phyloP scores from a whole-genome alignment of 2,888 invertebrate species.

The Metopia argyrocephala region DNA sequence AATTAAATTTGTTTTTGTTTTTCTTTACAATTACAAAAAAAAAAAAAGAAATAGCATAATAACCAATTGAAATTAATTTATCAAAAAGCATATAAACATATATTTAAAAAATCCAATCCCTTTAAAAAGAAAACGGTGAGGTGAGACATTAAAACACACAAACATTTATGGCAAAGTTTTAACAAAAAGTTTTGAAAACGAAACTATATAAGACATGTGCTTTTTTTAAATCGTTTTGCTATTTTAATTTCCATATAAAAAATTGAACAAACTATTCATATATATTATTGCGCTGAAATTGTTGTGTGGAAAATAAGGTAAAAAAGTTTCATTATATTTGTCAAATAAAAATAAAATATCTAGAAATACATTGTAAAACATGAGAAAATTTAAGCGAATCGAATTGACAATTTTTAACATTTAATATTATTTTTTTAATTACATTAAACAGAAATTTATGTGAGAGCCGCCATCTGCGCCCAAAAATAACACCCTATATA shows the following conservation, averaged over 20 bases:
- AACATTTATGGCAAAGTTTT: conserved; percentile 69
- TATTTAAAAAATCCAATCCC: conserved; percentile 53
- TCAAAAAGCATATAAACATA: conserved; percentile 27
- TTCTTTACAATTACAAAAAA: conserved; percentile 49
- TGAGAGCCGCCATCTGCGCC: conserved; percentile 72
- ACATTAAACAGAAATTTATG: conserved; percentile 65
- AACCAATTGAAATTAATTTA: conserved; percentile 37
- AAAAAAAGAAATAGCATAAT: conserved; percentile 35
- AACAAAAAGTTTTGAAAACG: conserved; percentile 15
- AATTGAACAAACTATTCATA: conserved; percentile 27
- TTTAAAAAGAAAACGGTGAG: conserved; percentile 74
- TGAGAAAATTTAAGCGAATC: conserved; percentile 71
- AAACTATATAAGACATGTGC: conserved; percentile 19
- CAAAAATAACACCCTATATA: conserved; percentile 15
- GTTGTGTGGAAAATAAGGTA: conserved; percentile 79
- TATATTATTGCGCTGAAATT: conserved; percentile 72
- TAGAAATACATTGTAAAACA: conserved; percentile 79
- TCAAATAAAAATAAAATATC: conserved; percentile 32
- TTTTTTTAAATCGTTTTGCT: conserved; percentile 20
- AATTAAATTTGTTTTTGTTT: conserved; percentile 63
- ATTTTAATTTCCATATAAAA: not conserved
- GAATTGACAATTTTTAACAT: conserved; percentile 50
- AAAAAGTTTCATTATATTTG: conserved; percentile 65
- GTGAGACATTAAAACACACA: conserved; percentile 79
- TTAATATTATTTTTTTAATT: conserved; percentile 31